Conservation (phyloP, 2,113 vertebrate species). For the Dipodomys merriami region DNA sequence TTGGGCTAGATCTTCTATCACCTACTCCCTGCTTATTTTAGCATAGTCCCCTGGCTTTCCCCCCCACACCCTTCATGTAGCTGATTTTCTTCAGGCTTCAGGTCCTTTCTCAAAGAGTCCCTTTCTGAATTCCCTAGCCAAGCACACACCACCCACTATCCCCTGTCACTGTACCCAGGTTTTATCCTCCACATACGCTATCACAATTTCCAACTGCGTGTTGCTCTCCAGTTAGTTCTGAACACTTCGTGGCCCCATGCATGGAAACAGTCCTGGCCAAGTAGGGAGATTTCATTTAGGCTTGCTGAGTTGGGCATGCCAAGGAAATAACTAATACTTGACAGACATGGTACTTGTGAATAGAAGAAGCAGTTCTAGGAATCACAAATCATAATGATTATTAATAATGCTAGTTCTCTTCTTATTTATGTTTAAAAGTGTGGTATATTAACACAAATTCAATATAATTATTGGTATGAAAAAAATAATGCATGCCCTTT, state of each 20-base stretch:
- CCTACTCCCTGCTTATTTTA: fast-evolving
- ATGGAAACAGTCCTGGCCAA: background rate
- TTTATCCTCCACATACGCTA: background rate
- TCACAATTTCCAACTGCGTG: background rate
- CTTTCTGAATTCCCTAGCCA: background rate
- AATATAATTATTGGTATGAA: background rate
- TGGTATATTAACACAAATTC: background rate
- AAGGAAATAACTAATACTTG: background rate
- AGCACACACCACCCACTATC: background rate
- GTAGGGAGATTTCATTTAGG: background rate
- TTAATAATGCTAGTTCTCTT: background rate
- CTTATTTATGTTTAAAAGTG: background rate
- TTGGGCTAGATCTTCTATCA: background rate
- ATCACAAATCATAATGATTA: background rate
- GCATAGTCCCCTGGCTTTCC: background rate
- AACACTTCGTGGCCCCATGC: too few species aligned
- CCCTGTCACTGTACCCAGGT: background rate
- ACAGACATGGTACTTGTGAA: background rate
- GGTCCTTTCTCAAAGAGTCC: background rate
- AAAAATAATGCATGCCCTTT: background rate
- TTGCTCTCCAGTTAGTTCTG: background rate
- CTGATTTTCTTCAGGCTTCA: background rate
- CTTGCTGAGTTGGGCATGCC: background rate
- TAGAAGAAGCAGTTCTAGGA: background rate
- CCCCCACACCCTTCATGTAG: background rate